A percentile compares a stretch with the other conserved stretches of the same genome.
Conservation (phyloP, 2,888 invertebrate genomes). For the Lutraria lutraria region DNA sequence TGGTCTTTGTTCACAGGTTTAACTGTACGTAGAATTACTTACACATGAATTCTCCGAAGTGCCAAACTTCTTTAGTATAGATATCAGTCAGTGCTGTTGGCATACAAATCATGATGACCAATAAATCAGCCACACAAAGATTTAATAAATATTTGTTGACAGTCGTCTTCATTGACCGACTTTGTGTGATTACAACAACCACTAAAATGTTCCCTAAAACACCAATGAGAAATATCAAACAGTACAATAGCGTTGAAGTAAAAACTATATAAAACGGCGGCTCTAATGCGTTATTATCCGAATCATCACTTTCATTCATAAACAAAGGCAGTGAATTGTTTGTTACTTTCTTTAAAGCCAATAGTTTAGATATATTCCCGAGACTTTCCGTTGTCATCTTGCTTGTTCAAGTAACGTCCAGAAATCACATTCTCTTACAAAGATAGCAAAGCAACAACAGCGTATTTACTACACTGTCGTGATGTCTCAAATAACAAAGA, state of each 20-base stretch:
- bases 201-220: conserved; percentile 54
- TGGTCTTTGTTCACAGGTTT: too few species aligned
- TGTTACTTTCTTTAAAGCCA: not conserved
- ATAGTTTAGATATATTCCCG: not conserved
- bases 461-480: too few species aligned
- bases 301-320: not conserved
- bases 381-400: not conserved
- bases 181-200: conserved; percentile 34
- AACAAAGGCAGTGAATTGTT: not conserved
- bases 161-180: conserved; percentile 41
- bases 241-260: conserved; percentile 39
- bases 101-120: conserved; percentile 58
- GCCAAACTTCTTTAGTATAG: conserved; percentile 57
- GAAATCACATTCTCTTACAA: not conserved
- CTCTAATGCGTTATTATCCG: not conserved
- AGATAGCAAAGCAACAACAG: too few species aligned
- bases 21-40: conserved; percentile 40
- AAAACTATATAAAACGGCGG: conserved; percentile 54
- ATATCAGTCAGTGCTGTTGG: conserved; percentile 57
- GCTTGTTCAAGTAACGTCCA: not conserved
- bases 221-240: conserved; percentile 52
- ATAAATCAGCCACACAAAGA: conserved; percentile 57
- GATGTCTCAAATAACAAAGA: too few species aligned
- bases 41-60: conserved; percentile 64
- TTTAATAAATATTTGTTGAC: conserved; percentile 56